Evolutionary conservation across 2,113 vertebrate species (phyloP), one percentile per base, ranked within the genome.

Genomic region (Ophthalmolycus amberensis): DNA sequence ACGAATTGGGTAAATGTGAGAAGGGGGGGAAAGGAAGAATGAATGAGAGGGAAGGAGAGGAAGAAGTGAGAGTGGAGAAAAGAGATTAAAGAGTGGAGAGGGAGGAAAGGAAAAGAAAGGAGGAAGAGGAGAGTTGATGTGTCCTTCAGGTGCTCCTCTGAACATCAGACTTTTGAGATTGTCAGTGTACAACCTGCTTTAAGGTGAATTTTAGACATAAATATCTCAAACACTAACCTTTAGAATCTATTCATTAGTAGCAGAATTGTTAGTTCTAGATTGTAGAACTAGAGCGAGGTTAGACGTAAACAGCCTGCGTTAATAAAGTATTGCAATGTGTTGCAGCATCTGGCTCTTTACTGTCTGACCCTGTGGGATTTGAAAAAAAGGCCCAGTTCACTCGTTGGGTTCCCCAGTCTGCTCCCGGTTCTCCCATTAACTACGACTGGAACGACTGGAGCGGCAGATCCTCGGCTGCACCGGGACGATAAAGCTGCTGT

Each of bases 351-450:
- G 87, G 83, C 77, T 34, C 59, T 72, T 83, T 85, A 85, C 77
- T 58, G 64, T 48, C 29, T 0, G 44, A 75, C 27, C 38, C 63
- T 73, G 25, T 73, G 79, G 67, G 56, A 25, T 12, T 44, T 38
- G 72, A n/a, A 72, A 59, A n/a, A 69, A 52, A 82, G 68, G 40
- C 63, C 18, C 80, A 44, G 73, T 75, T 56, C 68, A 14, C 5
- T 74, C 79, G 0, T 82, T 71, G 2, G 16, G 59, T 32, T 71
- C 46, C 68, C 77, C 82, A 69, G 54, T 78, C 11, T 34, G 29
- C 11, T 83, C 83, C 83, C 87, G 67, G 80, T 80, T 71, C 69
- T 20, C 73, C 38, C 84, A 86, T 86, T 75, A 85, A 86, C 58
- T 73, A 27, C 76, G 50, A 85, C 83, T 72, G 83, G 79, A 85